Conservation (phyloP, 1,140 invertebrate genomes). For the Heliothis virescens region DNA sequence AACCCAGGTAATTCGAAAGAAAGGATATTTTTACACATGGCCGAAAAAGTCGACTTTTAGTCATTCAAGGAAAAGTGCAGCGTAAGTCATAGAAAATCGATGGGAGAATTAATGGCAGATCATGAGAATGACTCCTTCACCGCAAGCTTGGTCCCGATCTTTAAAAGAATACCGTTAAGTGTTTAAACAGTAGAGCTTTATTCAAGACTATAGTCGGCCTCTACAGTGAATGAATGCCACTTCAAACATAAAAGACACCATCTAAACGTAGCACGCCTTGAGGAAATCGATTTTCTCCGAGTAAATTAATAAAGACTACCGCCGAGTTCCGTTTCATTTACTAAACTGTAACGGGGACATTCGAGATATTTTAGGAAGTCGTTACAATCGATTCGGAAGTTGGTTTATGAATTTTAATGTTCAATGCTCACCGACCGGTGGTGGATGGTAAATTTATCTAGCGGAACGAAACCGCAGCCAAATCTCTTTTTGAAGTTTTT, state of each 20-base stretch:
- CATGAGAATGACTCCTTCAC: no score
- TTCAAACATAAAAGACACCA: background rate
- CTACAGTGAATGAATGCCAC: background rate
- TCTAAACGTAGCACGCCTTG: constrained; percentile 1
- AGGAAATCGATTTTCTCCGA: constrained; percentile 12
- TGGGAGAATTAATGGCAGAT: no score
- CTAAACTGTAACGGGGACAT: constrained; percentile 18
- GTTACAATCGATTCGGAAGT: constrained; percentile 29
- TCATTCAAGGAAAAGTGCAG: no score
- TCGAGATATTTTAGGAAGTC: constrained; percentile 20
- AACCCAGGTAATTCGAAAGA: no score
- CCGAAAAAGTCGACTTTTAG: no score
- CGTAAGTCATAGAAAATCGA: no score
- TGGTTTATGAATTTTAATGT: constrained; percentile 34
- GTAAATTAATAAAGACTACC: constrained; percentile 5
- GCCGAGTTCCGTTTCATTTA: constrained; percentile 7
- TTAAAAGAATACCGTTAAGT: no score
- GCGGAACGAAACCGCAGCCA: constrained; percentile 19
- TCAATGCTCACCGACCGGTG: background rate
- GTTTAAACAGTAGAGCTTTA: no score
- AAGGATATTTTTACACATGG: no score
- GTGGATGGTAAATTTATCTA: constrained; percentile 10
- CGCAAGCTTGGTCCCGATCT: no score
- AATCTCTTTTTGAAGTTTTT: constrained; percentile 25
- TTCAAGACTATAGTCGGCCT: no score